Conservation (phyloP, 2,797 vertebrate genomes). For the Eupleurogrammus muticus region DNA sequence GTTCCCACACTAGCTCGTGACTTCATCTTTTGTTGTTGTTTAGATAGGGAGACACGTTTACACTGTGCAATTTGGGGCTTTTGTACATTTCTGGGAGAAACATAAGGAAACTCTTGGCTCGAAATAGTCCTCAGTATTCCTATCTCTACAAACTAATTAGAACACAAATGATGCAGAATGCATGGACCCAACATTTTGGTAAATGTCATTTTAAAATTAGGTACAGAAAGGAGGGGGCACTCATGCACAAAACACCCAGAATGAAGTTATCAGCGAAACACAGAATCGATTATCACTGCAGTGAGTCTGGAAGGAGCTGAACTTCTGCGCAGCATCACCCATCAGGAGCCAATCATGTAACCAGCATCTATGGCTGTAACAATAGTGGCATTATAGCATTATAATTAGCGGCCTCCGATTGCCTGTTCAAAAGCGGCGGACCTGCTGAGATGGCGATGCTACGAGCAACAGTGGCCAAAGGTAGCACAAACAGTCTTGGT, state of each 20-base stretch:
- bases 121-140: too few relatives aligned
- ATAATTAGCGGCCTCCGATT: constrained; percentile 15
- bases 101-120: neutral
- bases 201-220: too few relatives aligned
- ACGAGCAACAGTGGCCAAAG: constrained; percentile 12
- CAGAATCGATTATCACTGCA: constrained; percentile 1
- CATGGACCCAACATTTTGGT: too few relatives aligned
- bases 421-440: neutral
- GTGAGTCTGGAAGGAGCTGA: constrained; percentile 9
- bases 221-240: too few relatives aligned
- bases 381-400: neutral
- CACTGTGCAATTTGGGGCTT: too few relatives aligned
- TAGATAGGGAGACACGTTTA: too few relatives aligned
- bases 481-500: neutral
- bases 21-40: too few relatives aligned
- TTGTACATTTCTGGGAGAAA: neutral
- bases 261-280: neutral
- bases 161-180: neutral
- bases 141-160: neutral
- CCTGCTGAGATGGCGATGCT: constrained; percentile 10
- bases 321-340: constrained; percentile 5
- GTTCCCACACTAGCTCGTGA: too few relatives aligned
- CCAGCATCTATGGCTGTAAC: constrained; percentile 12
- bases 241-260: neutral
- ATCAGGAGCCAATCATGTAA: constrained; percentile 33